Conservation (phyloP, 1,140 invertebrate genomes). For the Zeugodacus cucurbitae region DNA sequence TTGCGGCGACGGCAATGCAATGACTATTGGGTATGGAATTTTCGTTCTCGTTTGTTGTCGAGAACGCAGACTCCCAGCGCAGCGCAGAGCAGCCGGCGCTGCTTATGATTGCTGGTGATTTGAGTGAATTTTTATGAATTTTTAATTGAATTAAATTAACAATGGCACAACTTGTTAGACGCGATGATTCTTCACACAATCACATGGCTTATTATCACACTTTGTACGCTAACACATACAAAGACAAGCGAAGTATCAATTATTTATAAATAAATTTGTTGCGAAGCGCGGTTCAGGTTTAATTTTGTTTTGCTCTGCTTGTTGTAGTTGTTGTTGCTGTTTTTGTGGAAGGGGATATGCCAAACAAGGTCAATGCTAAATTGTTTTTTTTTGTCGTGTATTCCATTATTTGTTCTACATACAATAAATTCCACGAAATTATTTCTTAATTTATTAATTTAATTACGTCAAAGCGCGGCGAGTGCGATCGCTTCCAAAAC, state of each 20-base stretch:
- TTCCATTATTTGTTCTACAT: neutral
- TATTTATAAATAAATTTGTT: neutral
- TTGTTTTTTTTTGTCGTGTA: neutral
- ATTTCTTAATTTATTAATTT: neutral
- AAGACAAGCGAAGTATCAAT: neutral
- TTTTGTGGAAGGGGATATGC: neutral
- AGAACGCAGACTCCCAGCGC: neutral
- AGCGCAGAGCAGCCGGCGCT: too few species aligned
- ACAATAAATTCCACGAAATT: constrained; percentile 6
- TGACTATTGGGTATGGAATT: constrained; percentile 1
- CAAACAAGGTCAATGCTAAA: constrained; percentile 25
- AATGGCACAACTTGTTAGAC: neutral
- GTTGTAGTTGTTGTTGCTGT: neutral
- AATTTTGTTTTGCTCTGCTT: neutral
- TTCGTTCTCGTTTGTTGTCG: neutral
- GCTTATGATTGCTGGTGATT: neutral
- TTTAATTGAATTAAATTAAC: neutral
- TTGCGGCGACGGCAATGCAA: neutral
- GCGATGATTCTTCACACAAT: neutral
- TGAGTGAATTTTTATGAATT: neutral
- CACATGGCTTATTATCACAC: neutral
- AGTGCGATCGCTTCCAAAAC: neutral
- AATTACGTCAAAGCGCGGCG: constrained; percentile 8
- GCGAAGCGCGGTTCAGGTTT: neutral
- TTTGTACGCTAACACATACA: neutral